Percentiles rank a stretch among this genome's conserved stretches.
These are phyloP conservation scores for Orthonyx spaldingii DNA, from an alignment of 2,113 vertebrate species.

Conservation along the genomic window DNA sequence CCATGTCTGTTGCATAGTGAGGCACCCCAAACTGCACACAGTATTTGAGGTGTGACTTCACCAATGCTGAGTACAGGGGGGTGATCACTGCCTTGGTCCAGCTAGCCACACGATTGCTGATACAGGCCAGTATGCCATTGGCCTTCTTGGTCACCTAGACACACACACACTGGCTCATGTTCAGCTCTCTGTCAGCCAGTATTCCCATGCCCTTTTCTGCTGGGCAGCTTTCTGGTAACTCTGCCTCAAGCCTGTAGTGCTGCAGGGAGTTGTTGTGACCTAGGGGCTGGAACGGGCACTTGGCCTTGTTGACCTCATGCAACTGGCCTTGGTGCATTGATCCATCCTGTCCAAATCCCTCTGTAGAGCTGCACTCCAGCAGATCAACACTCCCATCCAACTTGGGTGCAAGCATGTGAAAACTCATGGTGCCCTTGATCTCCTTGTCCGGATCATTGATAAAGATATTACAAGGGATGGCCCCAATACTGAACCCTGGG, in stretches of 20 bases:
- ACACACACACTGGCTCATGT: fast-evolving
- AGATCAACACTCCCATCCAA: background rate
- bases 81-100: background rate
- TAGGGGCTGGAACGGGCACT: background rate
- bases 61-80: fast-evolving
- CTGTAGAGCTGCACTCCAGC: background rate
- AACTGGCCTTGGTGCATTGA: fast-evolving
- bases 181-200: fast-evolving
- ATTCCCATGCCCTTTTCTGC: background rate
- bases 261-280: background rate
- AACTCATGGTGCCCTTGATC: background rate
- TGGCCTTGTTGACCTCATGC: background rate
- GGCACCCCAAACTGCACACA: background rate
- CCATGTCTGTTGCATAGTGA: fast-evolving
- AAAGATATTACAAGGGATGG: background rate
- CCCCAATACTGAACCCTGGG: fast-evolving
- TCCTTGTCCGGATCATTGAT: background rate
- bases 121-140: background rate
- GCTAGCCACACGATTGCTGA: background rate
- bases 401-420: too few species aligned
- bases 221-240: background rate
- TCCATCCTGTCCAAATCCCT: background rate
- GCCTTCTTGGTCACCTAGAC: background rate
- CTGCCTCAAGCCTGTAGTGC: fast-evolving
- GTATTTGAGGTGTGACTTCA: background rate